Base-by-base conservation (phyloP, 2,888 invertebrate species). In the Xylota segnis region DNA sequence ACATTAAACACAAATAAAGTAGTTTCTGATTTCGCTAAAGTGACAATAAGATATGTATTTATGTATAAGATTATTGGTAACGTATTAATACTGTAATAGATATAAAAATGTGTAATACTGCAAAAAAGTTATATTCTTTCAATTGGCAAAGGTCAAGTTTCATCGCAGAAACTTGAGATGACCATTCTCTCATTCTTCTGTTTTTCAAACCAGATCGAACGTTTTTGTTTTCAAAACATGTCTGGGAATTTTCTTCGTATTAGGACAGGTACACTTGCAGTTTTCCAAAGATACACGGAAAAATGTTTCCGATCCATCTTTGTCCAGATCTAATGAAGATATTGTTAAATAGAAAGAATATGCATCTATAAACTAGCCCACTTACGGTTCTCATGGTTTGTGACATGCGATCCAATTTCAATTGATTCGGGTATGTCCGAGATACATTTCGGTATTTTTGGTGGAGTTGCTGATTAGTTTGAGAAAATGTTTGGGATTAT, bases 221-320 rank as follows among this genome's bases (percentile, higher is more conserved):
- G 9, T 4, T 16, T 50, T 23, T 10, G 5, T 23, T 50, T 50
- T 12, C 4, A 50, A 12, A 10, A 50, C 5, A 5, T 10, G 0
- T 50, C 18, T 9, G 23, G 50, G 50, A 50, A 50, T 50, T 9
- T 50, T 23, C 4, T 9, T 3, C 1, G 23, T 4, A 18, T 50
- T 50, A 10, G 50, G 50, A 23, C 50, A 50, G 2, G 50, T 50
- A 9, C 50, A 50, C 23, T 18, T 50, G 50, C 50, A 50, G 23
- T 23, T 12, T 12, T 50, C 50, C 18, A 50, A 3, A 23, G 50
- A 50, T 23, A 50, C 7, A 1, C 18, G 18, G 5, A 16, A 50
- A 10, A 23, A 23, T 23, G 23, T 10, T 23, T 50, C 12, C 23
- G 9, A 4, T 47, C 47, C 47, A 18, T 18, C 23, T 23, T 23